Evolutionary conservation across 2,113 vertebrate genomes (phyloP), one percentile per base, ranked within the genome.

Genomic region (Panthera tigris): DNA sequence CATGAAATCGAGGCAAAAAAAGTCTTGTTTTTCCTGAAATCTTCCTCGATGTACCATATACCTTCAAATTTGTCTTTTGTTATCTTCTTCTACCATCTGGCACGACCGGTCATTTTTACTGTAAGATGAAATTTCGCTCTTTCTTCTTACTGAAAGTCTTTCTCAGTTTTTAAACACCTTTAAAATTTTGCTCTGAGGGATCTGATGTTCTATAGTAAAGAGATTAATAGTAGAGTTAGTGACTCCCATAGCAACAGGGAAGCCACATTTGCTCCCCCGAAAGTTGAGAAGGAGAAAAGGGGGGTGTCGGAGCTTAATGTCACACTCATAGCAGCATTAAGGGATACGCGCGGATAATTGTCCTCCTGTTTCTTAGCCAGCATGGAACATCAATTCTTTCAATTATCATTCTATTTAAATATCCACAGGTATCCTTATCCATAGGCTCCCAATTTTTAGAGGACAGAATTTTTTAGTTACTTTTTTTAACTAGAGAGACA

Each of bases 91-190:
- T 27, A 48, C 36, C 27, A 66, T 66, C 66, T 86, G 31, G 80
- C 16, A 63, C 8, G 55, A 65, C 1, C 3, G 29, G 29, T 83
- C 65, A 80, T 73, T 88, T 97, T 95, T 82, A 76, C 36, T 89
- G 69, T n/a, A 36, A 69, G 92, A 66, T 84, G 85, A 39, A 69
- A 33, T 33, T 91, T 81, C 80, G 71, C n/a, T 63, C 3, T 87
- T 93, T 65, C 66, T 91, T 48, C 41, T 33, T 92, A 81, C n/a
- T 80, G 10, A 57, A 97, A 90, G 6, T 91, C 66, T 94, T 71
- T 55, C 25, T 68, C 95, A 29, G 16, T 90, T 93, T 90, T 92
- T 85, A 94, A 87, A 86, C 31, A 93, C 66, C 48, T 82, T 95
- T 65, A 84, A 94, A 29, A n/a, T 82, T 89, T 78, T 92, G 71